These are phyloP conservation scores for Zonotrichia leucophrys DNA, from an alignment of 2,113 vertebrate genomes.

Conservation along the genomic window DNA sequence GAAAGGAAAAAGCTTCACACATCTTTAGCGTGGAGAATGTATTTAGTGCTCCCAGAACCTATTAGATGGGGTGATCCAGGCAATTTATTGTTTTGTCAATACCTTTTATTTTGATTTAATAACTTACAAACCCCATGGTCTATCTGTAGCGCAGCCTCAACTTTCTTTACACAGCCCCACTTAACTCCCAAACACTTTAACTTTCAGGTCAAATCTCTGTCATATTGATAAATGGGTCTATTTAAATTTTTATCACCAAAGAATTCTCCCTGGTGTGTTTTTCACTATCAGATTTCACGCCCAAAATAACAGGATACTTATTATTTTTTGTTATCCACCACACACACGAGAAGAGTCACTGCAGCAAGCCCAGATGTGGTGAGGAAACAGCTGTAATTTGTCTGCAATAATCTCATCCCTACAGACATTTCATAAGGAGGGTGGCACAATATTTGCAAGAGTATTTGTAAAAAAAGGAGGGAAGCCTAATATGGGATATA, in stretches of 20 bases:
- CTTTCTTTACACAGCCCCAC: constrained; percentile 46
- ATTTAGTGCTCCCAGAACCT: constrained; percentile 18
- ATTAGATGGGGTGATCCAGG: not conserved
- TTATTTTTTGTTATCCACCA: constrained; percentile 27
- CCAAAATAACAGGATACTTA: constrained; percentile 48
- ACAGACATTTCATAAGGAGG: accelerated
- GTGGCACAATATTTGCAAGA: not conserved
- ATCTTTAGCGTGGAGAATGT: not conserved
- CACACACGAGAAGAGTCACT: not conserved
- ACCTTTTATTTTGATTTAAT: constrained; percentile 64
- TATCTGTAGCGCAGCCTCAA: not conserved
- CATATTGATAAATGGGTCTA: constrained; percentile 67
- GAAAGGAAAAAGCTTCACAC: not conserved
- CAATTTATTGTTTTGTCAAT: constrained; percentile 63
- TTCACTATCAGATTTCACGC: constrained; percentile 58
- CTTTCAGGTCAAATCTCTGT: constrained; percentile 65
- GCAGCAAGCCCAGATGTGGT: not conserved
- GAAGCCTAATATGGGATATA: not conserved
- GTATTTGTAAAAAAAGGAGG: not conserved
- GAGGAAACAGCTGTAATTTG: not conserved
- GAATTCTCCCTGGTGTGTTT: constrained; percentile 55
- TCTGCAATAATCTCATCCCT: not conserved
- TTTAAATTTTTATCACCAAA: constrained; percentile 65
- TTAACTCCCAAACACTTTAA: constrained; percentile 59
- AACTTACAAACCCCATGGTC: constrained; percentile 4